phyloP scores from a whole-genome alignment of 2,888 invertebrate genomes.

The Loripinus fragilis region DNA sequence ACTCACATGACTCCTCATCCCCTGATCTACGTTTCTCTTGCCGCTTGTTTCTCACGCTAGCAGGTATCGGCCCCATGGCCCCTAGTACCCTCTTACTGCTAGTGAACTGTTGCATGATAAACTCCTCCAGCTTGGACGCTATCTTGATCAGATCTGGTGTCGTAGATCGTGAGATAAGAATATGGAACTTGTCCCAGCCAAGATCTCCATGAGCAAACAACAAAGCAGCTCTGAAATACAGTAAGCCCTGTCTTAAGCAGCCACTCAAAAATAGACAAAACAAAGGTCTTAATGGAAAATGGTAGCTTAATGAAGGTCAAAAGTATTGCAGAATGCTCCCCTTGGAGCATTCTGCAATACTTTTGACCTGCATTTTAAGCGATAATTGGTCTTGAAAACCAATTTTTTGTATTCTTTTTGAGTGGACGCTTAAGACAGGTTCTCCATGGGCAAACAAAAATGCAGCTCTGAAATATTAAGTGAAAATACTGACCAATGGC shows the following conservation, averaged over 20 bases:
- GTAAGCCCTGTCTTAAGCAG: no score
- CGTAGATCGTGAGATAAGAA: conserved; percentile 98
- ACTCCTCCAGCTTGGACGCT: conserved; percentile 97
- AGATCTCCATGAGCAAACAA: conserved; percentile 96
- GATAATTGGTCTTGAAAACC: no score
- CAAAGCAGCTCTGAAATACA: conserved; percentile 88
- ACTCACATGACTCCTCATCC: conserved; percentile 66
- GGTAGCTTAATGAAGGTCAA: no score
- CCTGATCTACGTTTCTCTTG: conserved; percentile 55
- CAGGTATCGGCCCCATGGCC: conserved; percentile 85
- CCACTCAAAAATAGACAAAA: no score
- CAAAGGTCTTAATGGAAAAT: no score
- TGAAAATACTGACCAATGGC: no score
- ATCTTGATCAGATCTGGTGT: conserved; percentile 98
- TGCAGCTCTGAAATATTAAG: conserved; percentile 88
- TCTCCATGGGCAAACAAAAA: conserved; percentile 96
- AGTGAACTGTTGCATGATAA: conserved; percentile 98
- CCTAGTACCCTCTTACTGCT: conserved; percentile 96
- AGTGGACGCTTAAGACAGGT: no score
- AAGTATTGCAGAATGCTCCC: no score
- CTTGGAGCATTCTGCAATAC: no score
- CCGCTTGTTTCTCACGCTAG: conserved; percentile 51
- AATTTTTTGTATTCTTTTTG: no score
- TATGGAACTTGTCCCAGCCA: conserved; percentile 97
- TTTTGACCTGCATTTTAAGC: no score